Conservation (phyloP, 2,797 vertebrate genomes). For the Clarias pachynema region DNA sequence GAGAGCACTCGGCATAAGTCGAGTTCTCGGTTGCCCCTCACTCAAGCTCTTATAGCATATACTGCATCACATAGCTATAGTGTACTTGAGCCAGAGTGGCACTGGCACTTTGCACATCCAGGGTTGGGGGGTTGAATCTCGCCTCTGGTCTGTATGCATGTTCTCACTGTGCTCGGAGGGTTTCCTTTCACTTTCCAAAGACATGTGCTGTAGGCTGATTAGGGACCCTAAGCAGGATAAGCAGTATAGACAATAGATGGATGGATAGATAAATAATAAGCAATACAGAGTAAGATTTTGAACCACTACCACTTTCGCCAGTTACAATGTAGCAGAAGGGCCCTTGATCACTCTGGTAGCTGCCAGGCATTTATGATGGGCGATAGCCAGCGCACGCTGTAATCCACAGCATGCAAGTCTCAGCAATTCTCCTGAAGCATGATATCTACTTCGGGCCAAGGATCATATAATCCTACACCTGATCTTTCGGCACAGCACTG, state of each 20-base stretch:
- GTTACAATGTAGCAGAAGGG: background rate
- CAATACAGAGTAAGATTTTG: background rate
- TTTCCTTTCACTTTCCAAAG: no score
- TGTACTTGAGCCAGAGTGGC: background rate
- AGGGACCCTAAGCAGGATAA: no score
- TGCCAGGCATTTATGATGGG: background rate
- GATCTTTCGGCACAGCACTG: conserved; percentile 8
- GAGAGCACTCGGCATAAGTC: background rate
- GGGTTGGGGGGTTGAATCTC: no score
- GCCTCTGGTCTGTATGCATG: no score
- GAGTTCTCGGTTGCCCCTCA: background rate
- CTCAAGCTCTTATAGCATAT: background rate
- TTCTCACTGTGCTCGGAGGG: no score
- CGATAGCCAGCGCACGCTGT: background rate
- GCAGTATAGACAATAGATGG: no score
- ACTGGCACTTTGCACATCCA: no score
- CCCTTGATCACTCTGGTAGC: background rate
- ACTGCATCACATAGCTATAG: background rate
- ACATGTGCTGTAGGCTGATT: no score
- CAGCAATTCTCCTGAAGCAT: conserved; percentile 38
- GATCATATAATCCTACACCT: conserved; percentile 28
- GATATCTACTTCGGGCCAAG: conserved; percentile 15
- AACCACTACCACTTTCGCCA: background rate
- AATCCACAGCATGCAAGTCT: conserved; percentile 32
- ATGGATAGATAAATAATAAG: background rate